These are phyloP conservation scores for Enteromius afrohamiltoni DNA, from an alignment of 2,797 vertebrate species.

Conservation along the genomic window DNA sequence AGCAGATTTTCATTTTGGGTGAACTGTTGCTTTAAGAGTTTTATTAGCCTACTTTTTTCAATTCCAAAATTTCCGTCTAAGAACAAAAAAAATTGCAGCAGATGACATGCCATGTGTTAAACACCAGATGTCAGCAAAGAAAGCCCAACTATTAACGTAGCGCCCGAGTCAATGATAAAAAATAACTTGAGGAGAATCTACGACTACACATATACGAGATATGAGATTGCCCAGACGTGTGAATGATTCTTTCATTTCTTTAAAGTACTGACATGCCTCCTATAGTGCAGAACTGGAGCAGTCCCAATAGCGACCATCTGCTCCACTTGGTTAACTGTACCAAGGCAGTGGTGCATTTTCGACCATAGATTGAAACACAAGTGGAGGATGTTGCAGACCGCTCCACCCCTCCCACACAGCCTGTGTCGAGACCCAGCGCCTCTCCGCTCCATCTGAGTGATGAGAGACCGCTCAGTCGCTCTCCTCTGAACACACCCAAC, in stretches of 20 bases:
- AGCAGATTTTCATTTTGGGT: not conserved
- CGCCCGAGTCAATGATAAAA: not conserved
- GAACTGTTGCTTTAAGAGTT: not conserved
- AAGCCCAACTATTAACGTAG: not conserved
- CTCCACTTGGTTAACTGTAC: conserved; percentile 30
- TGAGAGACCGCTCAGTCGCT: conserved; percentile 9
- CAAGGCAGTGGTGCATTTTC: conserved; percentile 25
- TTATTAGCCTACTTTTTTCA: not conserved
- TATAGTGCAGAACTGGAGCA: not conserved
- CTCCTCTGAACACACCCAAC: conserved; percentile 46
- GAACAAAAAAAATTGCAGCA: not conserved
- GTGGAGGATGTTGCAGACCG: conserved; percentile 52
- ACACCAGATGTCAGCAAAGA: conserved; percentile 68
- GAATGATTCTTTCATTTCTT: not conserved
- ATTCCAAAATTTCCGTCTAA: not conserved
- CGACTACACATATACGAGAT: not conserved
- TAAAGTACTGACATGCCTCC: not conserved
- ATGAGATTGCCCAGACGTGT: not conserved
- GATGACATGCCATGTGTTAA: not conserved
- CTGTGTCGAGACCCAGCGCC: conserved; percentile 28
- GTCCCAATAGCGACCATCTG: conserved; percentile 1
- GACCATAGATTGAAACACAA: conserved; percentile 34
- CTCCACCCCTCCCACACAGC: conserved; percentile 59
- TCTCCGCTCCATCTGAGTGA: conserved; percentile 38
- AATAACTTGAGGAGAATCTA: not conserved